Percentiles rank a stretch among this genome's conserved stretches.
phyloP scores from a whole-genome alignment of 2,888 invertebrate species.

The Drosophila fungiperda region DNA sequence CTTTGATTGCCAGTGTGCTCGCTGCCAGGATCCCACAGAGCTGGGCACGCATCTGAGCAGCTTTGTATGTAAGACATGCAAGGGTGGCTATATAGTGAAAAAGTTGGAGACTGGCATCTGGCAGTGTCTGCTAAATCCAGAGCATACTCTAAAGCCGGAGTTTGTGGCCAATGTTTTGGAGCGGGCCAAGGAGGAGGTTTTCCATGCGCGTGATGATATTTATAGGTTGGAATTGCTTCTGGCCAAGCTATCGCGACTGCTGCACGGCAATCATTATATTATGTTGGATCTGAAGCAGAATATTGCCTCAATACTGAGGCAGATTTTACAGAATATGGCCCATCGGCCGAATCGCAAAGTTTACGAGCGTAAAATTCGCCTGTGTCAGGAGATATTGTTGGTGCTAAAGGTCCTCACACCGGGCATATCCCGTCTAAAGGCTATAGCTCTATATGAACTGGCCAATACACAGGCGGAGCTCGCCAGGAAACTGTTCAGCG shows the following conservation, averaged over 20 bases:
- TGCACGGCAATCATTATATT: constrained; percentile 89
- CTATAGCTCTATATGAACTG: constrained; percentile 91
- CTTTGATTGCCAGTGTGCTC: constrained; percentile 89
- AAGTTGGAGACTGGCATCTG: constrained; percentile 59
- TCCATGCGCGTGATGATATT: constrained; percentile 83
- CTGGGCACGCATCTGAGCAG: constrained; percentile 89
- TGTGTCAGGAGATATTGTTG: constrained; percentile 88
- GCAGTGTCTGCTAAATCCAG: constrained; percentile 77
- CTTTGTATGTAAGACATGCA: constrained; percentile 74
- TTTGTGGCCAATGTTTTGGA: constrained; percentile 86
- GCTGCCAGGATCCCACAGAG: constrained; percentile 90
- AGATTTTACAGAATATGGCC: constrained; percentile 86
- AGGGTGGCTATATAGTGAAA: constrained; percentile 60
- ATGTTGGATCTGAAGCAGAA: constrained; percentile 90
- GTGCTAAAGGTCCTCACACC: constrained; percentile 89
- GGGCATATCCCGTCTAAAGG: constrained; percentile 85
- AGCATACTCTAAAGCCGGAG: constrained; percentile 73
- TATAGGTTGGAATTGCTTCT: constrained; percentile 86
- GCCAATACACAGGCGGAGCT: constrained; percentile 89
- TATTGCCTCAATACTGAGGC: constrained; percentile 87
- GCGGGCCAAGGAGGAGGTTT: constrained; percentile 85
- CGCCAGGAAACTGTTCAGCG: constrained; percentile 74
- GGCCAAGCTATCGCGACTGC: constrained; percentile 86
- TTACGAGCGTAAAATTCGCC: constrained; percentile 88
- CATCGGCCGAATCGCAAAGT: constrained; percentile 86